Base-by-base conservation (phyloP, 2,113 vertebrate genomes). In the Telmatochromis brachygnathus region DNA sequence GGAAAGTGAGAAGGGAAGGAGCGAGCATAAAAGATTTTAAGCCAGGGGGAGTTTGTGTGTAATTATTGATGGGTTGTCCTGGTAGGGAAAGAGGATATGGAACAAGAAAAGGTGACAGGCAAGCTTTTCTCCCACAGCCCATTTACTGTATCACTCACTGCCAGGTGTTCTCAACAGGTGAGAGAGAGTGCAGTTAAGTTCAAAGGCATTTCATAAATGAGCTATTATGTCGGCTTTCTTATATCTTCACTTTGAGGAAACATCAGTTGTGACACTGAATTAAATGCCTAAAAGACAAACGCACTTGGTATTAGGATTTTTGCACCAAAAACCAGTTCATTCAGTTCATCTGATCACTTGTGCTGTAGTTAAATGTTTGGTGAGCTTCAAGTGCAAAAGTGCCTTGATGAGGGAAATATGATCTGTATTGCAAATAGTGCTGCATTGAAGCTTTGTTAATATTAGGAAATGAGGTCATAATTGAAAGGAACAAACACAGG, bases 41-140 rank as follows among this genome's bases (percentile, higher is more conserved):
- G 87, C 94, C 90, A 79, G 82, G 37, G 95, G 94, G 94, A 94
- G 92, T 93, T 93, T 90, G 88, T 13, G 81, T 91, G 93, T 91
- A 95, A 95, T 95, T 95, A 94, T 94, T 93, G 93, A 94, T 87
- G 87, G 94, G 75, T 90, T 58, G 87, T 92, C 89, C 89, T 91
- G 92, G 91, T 82, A 85, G 91, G 86, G 87, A 88, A 92, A 90
- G 85, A 92, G 86, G 91, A 91, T 91, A 92, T 85, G 92, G 45
- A 94, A 95, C 91, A 94, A 93, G 92, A 80, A 89, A 86, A 90
- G 89, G 89, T 93, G 86, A 94, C 92, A 95, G 93, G 90, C 89
- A 90, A 77, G 91, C 90, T 82, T 90, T 89, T 94, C 90, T 94
- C 89, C 89, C 60, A 85, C 77, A 88, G 91, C 81, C 86, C 58